Conservation (phyloP, 2,888 invertebrate genomes). For the Drosophila limbata region DNA sequence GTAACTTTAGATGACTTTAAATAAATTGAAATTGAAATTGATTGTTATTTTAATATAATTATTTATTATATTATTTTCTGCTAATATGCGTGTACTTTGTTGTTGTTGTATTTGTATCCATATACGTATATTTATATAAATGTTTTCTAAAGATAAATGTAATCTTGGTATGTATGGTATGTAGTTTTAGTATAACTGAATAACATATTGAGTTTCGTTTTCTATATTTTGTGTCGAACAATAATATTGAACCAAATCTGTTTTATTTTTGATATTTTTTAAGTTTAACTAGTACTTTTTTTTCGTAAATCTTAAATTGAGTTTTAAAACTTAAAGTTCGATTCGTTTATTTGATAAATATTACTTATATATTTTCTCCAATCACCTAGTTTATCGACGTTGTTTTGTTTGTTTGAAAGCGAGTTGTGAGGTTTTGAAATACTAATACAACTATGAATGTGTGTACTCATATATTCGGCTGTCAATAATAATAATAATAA, state of each 20-base stretch:
- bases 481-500: slow-evolving; percentile 36
- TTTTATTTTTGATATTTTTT: slow-evolving; percentile 22
- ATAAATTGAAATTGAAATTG: neutral
- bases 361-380: slow-evolving; percentile 46
- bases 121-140: slow-evolving; percentile 58
- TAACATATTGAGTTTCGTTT: slow-evolving; percentile 51
- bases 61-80: slow-evolving; percentile 71
- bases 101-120: slow-evolving; percentile 57
- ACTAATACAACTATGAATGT: slow-evolving; percentile 17
- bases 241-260: slow-evolving; percentile 61
- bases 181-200: slow-evolving; percentile 51
- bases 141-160: slow-evolving; percentile 43
- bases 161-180: slow-evolving; percentile 28
- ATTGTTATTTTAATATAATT: slow-evolving; percentile 39
- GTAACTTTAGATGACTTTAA: neutral
- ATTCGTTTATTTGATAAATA: slow-evolving; percentile 66
- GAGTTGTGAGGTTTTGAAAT: slow-evolving; percentile 13
- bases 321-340: slow-evolving; percentile 73
- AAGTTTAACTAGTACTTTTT: slow-evolving; percentile 17
- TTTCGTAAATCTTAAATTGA: slow-evolving; percentile 36
- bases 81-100: slow-evolving; percentile 75
- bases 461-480: slow-evolving; percentile 11
- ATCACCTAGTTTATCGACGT: slow-evolving; percentile 17
- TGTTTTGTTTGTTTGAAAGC: slow-evolving; percentile 13
- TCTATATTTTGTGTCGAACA: slow-evolving; percentile 44